A percentile compares a stretch with the other conserved stretches of the same genome.
Evolutionary conservation across 2,113 vertebrate species (phyloP).

Genomic region (Ophthalmotilapia sp.): DNA sequence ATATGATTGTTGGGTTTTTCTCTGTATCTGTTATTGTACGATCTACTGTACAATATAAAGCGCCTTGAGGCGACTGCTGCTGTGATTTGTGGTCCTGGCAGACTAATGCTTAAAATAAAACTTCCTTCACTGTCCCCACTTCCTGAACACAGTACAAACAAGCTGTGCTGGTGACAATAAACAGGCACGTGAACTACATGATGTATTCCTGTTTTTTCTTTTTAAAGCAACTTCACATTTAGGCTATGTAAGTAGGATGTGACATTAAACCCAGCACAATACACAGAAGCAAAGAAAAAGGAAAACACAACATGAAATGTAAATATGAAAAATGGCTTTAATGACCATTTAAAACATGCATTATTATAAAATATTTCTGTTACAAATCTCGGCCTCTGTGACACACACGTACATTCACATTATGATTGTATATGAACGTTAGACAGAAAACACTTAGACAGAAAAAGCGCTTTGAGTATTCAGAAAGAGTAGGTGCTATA

Average conservation of each 20-base stretch:
- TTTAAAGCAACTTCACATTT: no score
- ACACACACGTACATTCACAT: not conserved
- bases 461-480: not conserved
- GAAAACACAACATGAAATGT: not conserved
- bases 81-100: no score
- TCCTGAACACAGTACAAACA: no score
- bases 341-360: not conserved
- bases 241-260: no score
- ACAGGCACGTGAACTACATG: no score
- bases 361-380: not conserved
- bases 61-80: no score
- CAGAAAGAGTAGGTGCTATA: not conserved
- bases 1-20: rapidly evolving
- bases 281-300: not conserved
- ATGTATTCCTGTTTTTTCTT: no score
- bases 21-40: no score
- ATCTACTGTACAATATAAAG: no score
- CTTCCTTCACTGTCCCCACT: no score
- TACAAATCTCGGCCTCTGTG: not conserved
- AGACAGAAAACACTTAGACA: rapidly evolving
- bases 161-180: no score
- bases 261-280: not conserved
- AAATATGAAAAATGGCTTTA: not conserved
- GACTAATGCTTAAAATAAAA: no score
- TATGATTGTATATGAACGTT: not conserved